Percentiles rank a stretch among this genome's conserved stretches.
These are phyloP conservation scores for Meiosimyza decipiens DNA, from an alignment of 2,888 invertebrate species.

Conservation along the genomic window DNA sequence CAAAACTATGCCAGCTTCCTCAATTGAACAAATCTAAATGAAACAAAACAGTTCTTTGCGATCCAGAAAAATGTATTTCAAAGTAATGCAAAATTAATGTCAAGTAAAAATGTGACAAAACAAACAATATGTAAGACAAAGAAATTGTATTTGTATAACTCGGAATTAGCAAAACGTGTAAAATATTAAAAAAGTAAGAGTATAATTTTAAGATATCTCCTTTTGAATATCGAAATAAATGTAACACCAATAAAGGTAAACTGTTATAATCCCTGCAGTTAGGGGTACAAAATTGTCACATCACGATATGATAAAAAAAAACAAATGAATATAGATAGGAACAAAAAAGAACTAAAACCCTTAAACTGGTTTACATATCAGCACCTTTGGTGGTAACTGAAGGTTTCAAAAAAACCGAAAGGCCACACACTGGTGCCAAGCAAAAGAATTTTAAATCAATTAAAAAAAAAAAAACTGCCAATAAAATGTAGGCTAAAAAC, in stretches of 20 bases:
- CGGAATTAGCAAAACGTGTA: too few relatives aligned
- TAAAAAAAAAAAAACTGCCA: too few relatives aligned
- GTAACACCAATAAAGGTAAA: neutral
- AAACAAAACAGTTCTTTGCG: too few relatives aligned
- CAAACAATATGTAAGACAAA: too few relatives aligned
- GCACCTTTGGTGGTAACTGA: slow-evolving; percentile 13
- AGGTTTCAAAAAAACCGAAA: neutral
- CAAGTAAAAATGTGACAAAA: too few relatives aligned
- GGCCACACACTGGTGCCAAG: slow-evolving; percentile 5
- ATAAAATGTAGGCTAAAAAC: too few relatives aligned
- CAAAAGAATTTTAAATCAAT: too few relatives aligned
- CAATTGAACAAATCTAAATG: too few relatives aligned
- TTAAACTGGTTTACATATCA: slow-evolving; percentile 3
- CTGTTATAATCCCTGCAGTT: neutral
- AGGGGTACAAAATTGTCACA: slow-evolving; percentile 8
- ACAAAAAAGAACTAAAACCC: neutral
- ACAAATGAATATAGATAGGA: neutral
- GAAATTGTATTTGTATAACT: too few relatives aligned
- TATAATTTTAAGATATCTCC: neutral
- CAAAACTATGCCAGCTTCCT: too few relatives aligned
- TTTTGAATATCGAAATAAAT: neutral
- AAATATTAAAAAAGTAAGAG: neutral
- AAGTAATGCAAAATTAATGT: too few relatives aligned
- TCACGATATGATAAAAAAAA: neutral
- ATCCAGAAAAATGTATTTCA: too few relatives aligned